These are phyloP conservation scores for Sternarchorhynchus goeldii DNA, from an alignment of 2,797 vertebrate genomes.

Conservation along the genomic window DNA sequence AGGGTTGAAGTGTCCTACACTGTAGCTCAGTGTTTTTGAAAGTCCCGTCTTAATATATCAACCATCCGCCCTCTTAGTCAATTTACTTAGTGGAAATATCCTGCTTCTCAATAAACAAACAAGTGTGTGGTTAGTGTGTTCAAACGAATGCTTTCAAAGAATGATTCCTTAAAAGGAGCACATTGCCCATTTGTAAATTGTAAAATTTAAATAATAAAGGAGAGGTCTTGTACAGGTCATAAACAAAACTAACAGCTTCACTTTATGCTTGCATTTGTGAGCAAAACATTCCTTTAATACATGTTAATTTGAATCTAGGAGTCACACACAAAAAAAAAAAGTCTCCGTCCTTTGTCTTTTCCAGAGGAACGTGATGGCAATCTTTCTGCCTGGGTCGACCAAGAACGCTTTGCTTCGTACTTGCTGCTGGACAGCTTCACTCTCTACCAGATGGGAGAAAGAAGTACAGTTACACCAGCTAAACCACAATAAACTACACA, in stretches of 20 bases:
- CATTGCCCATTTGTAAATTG: neutral
- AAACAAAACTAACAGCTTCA: neutral
- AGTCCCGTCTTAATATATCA: neutral
- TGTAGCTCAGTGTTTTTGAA: constrained; percentile 1
- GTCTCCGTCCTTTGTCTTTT: neutral
- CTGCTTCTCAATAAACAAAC: constrained; percentile 28
- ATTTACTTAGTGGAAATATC: constrained; percentile 34
- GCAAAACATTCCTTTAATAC: neutral
- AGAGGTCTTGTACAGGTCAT: neutral
- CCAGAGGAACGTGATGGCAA: constrained; percentile 86
- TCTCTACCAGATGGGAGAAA: constrained; percentile 90
- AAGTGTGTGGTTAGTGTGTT: neutral
- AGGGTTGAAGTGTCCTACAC: neutral
- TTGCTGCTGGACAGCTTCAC: constrained; percentile 86
- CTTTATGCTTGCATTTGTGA: neutral
- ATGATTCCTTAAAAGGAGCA: neutral
- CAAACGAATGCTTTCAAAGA: neutral
- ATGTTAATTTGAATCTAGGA: neutral
- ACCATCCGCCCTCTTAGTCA: constrained; percentile 52
- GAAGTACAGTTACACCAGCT: constrained; percentile 73
- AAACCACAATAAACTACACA: neutral
- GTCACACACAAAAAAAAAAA: neutral
- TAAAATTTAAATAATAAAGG: neutral
- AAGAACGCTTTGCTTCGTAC: constrained; percentile 87
- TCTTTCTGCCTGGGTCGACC: constrained; percentile 87